Percentiles rank a stretch among this genome's conserved stretches.
These are phyloP conservation scores for Drosophila pandora DNA, from an alignment of 1,140 invertebrate species.

Conservation along the genomic window DNA sequence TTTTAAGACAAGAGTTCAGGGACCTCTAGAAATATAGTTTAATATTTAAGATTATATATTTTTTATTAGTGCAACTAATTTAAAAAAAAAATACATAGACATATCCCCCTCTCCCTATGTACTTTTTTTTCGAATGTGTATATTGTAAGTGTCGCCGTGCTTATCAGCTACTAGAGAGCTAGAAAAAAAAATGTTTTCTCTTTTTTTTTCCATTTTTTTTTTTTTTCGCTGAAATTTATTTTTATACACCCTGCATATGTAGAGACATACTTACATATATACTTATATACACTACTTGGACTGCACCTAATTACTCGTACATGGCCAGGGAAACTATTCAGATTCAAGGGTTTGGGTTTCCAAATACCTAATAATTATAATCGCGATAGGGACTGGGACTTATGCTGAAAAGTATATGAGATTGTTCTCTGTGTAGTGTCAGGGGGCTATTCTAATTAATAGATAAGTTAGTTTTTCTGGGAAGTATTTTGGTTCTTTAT, in stretches of 20 bases:
- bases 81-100: no score
- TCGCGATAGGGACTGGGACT: not conserved
- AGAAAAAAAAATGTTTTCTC: slow-evolving; percentile 78
- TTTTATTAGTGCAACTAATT: no score
- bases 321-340: slow-evolving; percentile 2
- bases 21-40: slow-evolving; percentile 13
- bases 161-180: slow-evolving; percentile 73
- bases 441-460: not conserved
- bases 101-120: slow-evolving; percentile 7
- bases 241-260: slow-evolving; percentile 64
- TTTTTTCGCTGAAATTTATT: slow-evolving; percentile 70
- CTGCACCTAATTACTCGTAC: slow-evolving; percentile 24
- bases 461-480: not conserved
- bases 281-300: slow-evolving; percentile 29
- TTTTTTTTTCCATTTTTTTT: slow-evolving; percentile 58
- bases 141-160: slow-evolving; percentile 58
- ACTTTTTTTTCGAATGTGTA: slow-evolving; percentile 21
- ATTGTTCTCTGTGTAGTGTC: no score
- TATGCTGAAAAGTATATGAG: not conserved
- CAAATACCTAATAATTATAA: slow-evolving; percentile 11
- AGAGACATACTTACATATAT: not conserved
- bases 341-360: slow-evolving; percentile 26
- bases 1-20: slow-evolving; percentile 19
- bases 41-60: no score
- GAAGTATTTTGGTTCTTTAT: not conserved